Evolutionary conservation across 2,113 vertebrate genomes (phyloP).

Genomic region (Mionectes macconnelli): DNA sequence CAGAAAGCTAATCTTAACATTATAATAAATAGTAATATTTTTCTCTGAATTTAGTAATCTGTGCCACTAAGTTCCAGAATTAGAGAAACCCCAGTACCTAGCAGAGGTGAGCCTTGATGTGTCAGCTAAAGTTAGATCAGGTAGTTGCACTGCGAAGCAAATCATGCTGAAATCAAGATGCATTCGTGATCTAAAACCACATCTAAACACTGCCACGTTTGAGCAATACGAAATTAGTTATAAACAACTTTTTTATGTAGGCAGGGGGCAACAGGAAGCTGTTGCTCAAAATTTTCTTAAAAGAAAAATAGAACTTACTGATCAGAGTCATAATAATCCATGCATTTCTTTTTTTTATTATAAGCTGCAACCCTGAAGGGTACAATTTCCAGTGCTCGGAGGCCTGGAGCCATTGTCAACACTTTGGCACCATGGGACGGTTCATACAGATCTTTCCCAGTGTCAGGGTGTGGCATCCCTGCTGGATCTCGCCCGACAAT

Average conservation of each 20-base stretch:
- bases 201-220: background rate
- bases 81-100: background rate
- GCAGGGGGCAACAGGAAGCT: background rate
- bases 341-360: slow-evolving; percentile 90
- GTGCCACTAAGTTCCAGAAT: background rate
- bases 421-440: slow-evolving; percentile 96
- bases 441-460: slow-evolving; percentile 94
- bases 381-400: slow-evolving; percentile 94
- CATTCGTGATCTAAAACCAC: background rate
- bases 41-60: background rate
- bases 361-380: slow-evolving; percentile 98
- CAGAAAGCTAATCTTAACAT: background rate
- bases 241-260: background rate
- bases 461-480: slow-evolving; percentile 94
- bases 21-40: background rate
- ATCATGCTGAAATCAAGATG: background rate
- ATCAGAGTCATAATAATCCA: slow-evolving; percentile 94
- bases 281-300: background rate
- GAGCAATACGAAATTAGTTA: background rate
- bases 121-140: background rate
- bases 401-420: slow-evolving; percentile 96
- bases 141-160: background rate
- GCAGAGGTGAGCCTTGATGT: background rate
- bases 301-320: slow-evolving; percentile 82
- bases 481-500: slow-evolving; percentile 97